phyloP scores from a whole-genome alignment of 2,113 vertebrate species.

The Myotis brandtii region DNA sequence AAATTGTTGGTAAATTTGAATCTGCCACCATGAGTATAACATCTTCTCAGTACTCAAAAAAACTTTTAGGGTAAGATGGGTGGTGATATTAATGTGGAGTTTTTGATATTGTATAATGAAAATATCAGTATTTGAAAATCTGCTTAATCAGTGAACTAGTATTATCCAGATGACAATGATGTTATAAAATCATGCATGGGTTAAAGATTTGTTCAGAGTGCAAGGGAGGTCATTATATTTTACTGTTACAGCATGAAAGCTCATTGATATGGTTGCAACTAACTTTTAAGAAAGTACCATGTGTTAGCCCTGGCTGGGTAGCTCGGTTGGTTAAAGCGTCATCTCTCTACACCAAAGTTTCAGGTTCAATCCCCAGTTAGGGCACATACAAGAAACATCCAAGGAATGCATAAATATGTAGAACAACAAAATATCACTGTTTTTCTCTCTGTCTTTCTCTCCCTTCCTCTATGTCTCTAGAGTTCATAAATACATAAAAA shows the following conservation, averaged over 20 bases:
- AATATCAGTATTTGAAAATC: conserved; percentile 12
- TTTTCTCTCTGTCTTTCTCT: no score
- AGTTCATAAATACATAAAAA: no score
- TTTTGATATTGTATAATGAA: neutral
- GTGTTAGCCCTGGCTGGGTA: neutral
- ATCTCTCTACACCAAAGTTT: no score
- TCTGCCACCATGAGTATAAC: neutral
- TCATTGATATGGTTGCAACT: neutral
- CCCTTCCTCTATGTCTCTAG: no score
- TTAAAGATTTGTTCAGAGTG: neutral
- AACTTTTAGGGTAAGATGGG: neutral
- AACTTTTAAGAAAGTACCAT: neutral
- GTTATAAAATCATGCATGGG: neutral
- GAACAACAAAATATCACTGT: no score
- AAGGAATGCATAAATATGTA: no score
- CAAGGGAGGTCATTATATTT: neutral
- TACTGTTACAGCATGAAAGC: neutral
- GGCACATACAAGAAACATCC: no score
- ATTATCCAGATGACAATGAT: neutral
- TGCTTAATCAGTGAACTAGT: neutral
- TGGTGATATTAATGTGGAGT: neutral
- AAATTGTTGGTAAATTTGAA: neutral
- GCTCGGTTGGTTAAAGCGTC: no score
- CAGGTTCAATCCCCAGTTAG: no score
- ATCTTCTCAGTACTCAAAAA: neutral